These are phyloP conservation scores for Typhlomys cinereus DNA, from an alignment of 2,113 vertebrate species.

Conservation along the genomic window DNA sequence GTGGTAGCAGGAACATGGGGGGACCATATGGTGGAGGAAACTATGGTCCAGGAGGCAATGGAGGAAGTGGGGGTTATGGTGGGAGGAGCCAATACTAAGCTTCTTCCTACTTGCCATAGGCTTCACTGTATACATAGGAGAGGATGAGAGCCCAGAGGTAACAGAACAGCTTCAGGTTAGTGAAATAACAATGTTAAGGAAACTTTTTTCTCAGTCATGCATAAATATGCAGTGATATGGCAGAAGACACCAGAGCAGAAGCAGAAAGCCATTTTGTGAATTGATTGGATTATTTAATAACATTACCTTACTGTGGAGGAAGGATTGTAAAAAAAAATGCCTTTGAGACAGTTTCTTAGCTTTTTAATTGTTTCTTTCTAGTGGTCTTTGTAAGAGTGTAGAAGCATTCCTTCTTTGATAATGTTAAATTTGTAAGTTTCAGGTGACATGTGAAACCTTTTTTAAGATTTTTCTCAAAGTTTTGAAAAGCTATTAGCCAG, in stretches of 20 bases:
- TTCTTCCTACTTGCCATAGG: too few species aligned
- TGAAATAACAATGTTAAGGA: slow-evolving; percentile 94
- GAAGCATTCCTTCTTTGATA: slow-evolving; percentile 93
- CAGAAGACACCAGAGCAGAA: slow-evolving; percentile 94
- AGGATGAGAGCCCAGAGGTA: slow-evolving; percentile 94
- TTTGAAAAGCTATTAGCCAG: slow-evolving; percentile 93
- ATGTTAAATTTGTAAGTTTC: slow-evolving; percentile 93
- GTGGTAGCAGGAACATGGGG: slow-evolving; percentile 91
- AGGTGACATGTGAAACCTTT: slow-evolving; percentile 92
- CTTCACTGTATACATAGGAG: slow-evolving; percentile 95
- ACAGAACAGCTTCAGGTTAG: slow-evolving; percentile 94
- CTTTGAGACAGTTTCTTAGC: slow-evolving; percentile 92
- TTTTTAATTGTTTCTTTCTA: slow-evolving; percentile 87
- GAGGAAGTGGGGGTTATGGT: too few species aligned
- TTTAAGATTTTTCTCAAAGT: slow-evolving; percentile 92
- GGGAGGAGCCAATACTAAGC: too few species aligned
- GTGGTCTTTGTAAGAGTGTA: slow-evolving; percentile 41
- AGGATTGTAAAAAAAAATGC: slow-evolving; percentile 93
- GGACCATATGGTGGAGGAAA: slow-evolving; percentile 93
- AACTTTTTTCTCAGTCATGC: slow-evolving; percentile 94
- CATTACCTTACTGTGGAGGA: slow-evolving; percentile 92
- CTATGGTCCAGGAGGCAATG: too few species aligned
- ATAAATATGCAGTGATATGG: slow-evolving; percentile 94
- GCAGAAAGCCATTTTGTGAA: slow-evolving; percentile 95
- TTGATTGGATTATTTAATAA: slow-evolving; percentile 94